Percentiles rank a stretch among this genome's conserved stretches.
Evolutionary conservation across 1,140 invertebrate genomes (phyloP).

Genomic region (Anastrepha obliqua): DNA sequence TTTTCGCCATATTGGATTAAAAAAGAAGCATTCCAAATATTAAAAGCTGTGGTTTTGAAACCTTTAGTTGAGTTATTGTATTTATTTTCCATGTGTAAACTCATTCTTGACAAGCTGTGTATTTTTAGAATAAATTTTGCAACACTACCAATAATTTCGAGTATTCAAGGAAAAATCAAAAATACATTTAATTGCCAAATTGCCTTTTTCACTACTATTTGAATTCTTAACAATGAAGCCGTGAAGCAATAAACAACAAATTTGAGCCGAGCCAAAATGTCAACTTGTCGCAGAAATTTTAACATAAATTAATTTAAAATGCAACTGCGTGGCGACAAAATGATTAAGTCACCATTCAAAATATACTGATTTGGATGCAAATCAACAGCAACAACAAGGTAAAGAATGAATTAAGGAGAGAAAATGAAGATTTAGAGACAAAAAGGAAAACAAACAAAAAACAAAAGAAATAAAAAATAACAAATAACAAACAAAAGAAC

Average conservation of each 20-base stretch:
- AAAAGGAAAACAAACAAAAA: background rate
- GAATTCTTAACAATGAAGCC: background rate
- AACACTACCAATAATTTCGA: too few relatives aligned
- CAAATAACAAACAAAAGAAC: too few relatives aligned
- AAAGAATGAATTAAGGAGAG: background rate
- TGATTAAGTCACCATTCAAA: background rate
- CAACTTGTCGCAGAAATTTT: background rate
- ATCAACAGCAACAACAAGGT: background rate
- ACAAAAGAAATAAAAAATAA: background rate
- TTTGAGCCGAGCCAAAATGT: background rate
- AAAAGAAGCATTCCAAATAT: background rate
- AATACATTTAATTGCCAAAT: too few relatives aligned
- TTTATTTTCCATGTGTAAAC: too few relatives aligned
- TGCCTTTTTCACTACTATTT: background rate
- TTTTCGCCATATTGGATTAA: too few relatives aligned
- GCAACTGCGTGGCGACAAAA: constrained; percentile 35
- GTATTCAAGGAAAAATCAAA: too few relatives aligned
- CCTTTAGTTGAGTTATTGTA: too few relatives aligned
- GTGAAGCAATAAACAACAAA: background rate
- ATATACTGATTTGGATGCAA: background rate
- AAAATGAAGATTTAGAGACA: background rate
- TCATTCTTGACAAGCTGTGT: too few relatives aligned
- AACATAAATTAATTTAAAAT: background rate
- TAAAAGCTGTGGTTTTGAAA: too few relatives aligned
- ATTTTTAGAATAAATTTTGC: too few relatives aligned